Evolutionary conservation across 37 sponge, comb jelly and placozoan species (phyloP).

Genomic region (Diacarnus erythraeanus): DNA sequence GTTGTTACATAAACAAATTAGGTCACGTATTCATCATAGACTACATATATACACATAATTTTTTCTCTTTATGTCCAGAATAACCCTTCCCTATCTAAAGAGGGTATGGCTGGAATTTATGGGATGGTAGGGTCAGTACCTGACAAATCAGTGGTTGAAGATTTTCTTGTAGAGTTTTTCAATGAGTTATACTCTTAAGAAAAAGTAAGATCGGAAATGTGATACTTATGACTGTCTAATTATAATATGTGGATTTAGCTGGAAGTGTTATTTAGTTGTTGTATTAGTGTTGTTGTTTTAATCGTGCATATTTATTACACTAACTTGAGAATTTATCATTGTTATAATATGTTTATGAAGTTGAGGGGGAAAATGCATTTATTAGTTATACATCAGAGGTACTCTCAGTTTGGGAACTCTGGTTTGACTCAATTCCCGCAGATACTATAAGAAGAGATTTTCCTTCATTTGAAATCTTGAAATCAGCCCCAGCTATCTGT

Average conservation of each 20-base stretch:
- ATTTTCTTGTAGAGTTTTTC: conserved; percentile 76
- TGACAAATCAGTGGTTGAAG: conserved; percentile 66
- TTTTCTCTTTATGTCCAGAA: conserved; percentile 29
- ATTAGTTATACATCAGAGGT: neutral
- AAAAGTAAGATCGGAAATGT: neutral
- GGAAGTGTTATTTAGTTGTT: no score
- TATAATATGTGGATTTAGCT: no score
- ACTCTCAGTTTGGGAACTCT: neutral
- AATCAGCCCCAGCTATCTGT: neutral
- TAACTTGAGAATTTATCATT: no score
- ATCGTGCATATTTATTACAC: no score
- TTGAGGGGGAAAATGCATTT: no score
- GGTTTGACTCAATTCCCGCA: neutral
- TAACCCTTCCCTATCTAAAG: conserved; percentile 47
- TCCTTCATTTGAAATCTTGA: neutral
- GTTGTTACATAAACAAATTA: no score
- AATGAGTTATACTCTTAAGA: conserved; percentile 50
- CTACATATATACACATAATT: neutral
- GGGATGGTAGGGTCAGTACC: conserved; percentile 88
- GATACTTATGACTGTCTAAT: neutral
- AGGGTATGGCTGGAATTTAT: conserved; percentile 83
- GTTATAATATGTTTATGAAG: no score
- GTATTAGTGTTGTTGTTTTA: no score
- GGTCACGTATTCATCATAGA: no score
- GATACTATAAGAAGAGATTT: neutral